Evolutionary conservation across 2,888 invertebrate species (phyloP), one percentile per base, ranked within the genome.

Genomic region (Catocala sponsa): DNA sequence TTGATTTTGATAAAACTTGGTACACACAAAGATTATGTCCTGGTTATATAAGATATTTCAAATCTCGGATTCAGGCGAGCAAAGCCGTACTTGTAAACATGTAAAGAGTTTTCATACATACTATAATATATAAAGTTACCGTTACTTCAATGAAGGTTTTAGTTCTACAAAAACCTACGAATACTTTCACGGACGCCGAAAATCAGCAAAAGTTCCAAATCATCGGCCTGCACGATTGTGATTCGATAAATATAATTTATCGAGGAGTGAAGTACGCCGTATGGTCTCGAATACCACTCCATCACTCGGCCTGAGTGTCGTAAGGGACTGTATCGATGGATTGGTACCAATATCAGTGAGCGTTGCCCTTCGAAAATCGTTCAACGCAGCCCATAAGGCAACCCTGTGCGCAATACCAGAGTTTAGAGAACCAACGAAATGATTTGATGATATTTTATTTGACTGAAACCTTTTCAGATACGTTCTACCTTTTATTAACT

Each of bases 171-270:
- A 38, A 38, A 2, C 35, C 35, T 38, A 38, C 35, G 35, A 38
- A 38, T 7, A 7, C 35, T 38, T 38, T 50, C 13, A 38, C 46
- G 5, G 35, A 49, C 38, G 32, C 49, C 44, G 46, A 55, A 46
- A 41, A 35, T 35, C 38, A 15, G 13, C 43, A 35, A 56, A 62
- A 62, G 38, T 56, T 43, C 56, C 47, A 56, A 56, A 51, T 56
- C 52, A 62, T 62, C 25, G 47, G 43, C 32, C 42, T 52, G 33
- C 47, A 7, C 53, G 53, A 62, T 62, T 53, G 56, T 62, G 56
- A 62, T 62, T 57, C 57, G 62, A 62, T 62, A 53, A 44, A 62
- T 53, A 57, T 57, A 56, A 62, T 62, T 62, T 62, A 62, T 62
- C 48, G 62, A 48, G 12, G 35, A 62, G 35, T 48, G 56, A 54